Evolutionary conservation across 2,888 invertebrate species (phyloP).

Genomic region (Rapana venosa): DNA sequence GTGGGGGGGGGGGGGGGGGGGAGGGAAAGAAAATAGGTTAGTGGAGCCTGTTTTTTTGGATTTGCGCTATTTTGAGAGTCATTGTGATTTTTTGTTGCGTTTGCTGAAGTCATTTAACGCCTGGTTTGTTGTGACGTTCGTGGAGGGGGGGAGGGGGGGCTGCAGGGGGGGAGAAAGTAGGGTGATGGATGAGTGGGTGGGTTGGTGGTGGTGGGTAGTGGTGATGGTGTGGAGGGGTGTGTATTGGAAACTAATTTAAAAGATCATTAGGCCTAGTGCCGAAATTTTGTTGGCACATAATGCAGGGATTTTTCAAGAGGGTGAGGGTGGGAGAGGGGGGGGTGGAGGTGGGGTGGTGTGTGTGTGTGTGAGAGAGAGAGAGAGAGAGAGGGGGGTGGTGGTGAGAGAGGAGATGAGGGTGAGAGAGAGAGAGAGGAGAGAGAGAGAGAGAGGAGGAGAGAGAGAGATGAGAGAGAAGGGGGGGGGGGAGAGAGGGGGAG

Average conservation of each 20-base stretch:
- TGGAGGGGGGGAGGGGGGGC: neutral
- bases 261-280: too few species aligned
- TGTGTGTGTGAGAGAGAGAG: too few species aligned
- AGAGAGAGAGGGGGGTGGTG: neutral
- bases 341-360: too few species aligned
- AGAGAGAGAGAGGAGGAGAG: neutral
- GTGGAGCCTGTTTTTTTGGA: neutral
- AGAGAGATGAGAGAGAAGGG: neutral
- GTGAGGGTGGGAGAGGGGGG: too few species aligned
- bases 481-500: neutral
- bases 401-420: neutral
- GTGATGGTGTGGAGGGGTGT: too few species aligned
- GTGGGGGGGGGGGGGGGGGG: neutral
- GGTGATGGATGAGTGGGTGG: neutral
- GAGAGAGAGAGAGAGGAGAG: neutral
- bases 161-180: too few species aligned
- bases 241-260: too few species aligned
- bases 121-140: neutral
- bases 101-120: neutral
- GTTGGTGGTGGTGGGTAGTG: neutral
- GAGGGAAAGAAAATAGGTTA: neutral
- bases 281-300: too few species aligned
- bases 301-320: too few species aligned
- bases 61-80: neutral
- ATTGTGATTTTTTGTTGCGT: neutral